phyloP scores from a whole-genome alignment of 2,888 invertebrate genomes.

The Mactromeris polynyma region DNA sequence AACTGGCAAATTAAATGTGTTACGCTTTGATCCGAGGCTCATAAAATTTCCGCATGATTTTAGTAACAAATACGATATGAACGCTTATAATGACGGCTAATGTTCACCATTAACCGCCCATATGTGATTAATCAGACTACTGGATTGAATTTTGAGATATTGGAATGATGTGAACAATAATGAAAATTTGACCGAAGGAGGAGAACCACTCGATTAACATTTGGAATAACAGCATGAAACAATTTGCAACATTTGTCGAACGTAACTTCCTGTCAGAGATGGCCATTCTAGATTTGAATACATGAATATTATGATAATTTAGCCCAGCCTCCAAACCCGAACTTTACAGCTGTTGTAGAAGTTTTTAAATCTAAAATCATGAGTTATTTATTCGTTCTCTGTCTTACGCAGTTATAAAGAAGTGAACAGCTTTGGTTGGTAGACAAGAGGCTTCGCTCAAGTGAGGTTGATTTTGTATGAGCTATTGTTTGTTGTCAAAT shows the following conservation, averaged over 20 bases:
- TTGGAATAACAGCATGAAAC: not conserved
- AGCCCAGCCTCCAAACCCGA: not conserved
- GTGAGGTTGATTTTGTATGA: no score
- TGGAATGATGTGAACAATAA: conserved; percentile 37
- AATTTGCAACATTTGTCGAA: conserved; percentile 10
- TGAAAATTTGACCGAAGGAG: conserved; percentile 9
- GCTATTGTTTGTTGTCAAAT: no score
- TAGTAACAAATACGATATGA: conserved; percentile 50
- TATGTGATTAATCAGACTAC: conserved; percentile 54
- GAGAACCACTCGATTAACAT: conserved; percentile 27
- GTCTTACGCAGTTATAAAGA: no score
- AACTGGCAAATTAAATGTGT: conserved; percentile 33
- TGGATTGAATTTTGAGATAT: conserved; percentile 45
- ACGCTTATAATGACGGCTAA: conserved; percentile 47
- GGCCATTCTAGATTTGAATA: not conserved
- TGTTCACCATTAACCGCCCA: conserved; percentile 54
- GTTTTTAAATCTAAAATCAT: not conserved
- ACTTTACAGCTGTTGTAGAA: not conserved
- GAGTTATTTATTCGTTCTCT: no score
- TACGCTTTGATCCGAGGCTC: conserved; percentile 41
- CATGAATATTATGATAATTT: not conserved
- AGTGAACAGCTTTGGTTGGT: no score
- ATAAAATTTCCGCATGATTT: conserved; percentile 50
- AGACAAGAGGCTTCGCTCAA: no score
- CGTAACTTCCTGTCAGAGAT: not conserved